phyloP scores from a whole-genome alignment of 1,140 invertebrate species.

The Helicoverpa zea region DNA sequence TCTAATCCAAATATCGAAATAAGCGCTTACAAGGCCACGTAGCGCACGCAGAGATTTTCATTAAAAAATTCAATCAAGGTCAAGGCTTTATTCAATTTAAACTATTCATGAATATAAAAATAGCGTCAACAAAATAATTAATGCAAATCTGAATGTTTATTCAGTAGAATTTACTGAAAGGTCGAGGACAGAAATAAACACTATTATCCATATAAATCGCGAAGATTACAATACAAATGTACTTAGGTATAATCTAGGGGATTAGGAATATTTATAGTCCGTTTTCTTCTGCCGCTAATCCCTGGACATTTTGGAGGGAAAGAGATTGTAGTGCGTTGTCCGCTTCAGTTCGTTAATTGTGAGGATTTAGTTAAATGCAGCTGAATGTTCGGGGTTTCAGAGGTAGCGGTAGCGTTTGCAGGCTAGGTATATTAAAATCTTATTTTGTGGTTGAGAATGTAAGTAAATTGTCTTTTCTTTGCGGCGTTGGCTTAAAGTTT shows the following conservation, averaged over 20 bases:
- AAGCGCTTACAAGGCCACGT: no score
- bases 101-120: slow-evolving; percentile 1
- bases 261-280: slow-evolving; percentile 61
- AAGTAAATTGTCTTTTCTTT: not conserved
- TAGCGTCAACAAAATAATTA: slow-evolving; percentile 1
- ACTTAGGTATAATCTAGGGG: slow-evolving; percentile 51
- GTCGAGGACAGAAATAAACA: slow-evolving; percentile 33
- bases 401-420: not conserved
- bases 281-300: slow-evolving; percentile 55
- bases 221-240: slow-evolving; percentile 46
- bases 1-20: no score
- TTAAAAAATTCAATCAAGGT: not conserved
- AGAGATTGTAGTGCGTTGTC: slow-evolving; percentile 42
- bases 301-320: slow-evolving; percentile 46
- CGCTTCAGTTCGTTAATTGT: slow-evolving; percentile 47
- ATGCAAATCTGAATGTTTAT: slow-evolving; percentile 21
- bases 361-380: slow-evolving; percentile 48
- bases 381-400: slow-evolving; percentile 12
- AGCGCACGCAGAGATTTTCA: not conserved
- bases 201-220: slow-evolving; percentile 49
- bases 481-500: no score
- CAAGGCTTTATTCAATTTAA: not conserved
- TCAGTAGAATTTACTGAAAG: slow-evolving; percentile 12
- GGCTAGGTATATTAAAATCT: not conserved
- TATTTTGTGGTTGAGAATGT: not conserved